A percentile compares a stretch with the other conserved stretches of the same genome.
phyloP scores from a whole-genome alignment of 1,140 invertebrate genomes.

The Dendroctonus valens region DNA sequence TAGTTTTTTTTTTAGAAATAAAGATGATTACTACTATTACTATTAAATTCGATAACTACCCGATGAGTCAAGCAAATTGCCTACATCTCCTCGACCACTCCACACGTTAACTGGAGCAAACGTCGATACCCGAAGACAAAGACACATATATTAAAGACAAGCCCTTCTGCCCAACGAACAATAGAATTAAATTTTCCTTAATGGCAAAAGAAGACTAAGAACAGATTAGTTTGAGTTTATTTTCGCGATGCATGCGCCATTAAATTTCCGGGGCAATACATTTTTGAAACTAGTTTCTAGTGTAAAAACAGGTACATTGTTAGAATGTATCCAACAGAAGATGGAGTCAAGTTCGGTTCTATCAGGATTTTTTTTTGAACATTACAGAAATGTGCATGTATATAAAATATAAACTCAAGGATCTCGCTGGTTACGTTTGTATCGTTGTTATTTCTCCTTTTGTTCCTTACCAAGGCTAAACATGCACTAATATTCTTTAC shows the following conservation, averaged over 20 bases:
- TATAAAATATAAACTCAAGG: slow-evolving; percentile 12
- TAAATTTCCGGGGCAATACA: slow-evolving; percentile 34
- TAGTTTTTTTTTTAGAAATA: no score
- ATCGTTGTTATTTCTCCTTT: slow-evolving; percentile 17
- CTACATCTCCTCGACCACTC: no score
- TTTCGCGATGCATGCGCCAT: slow-evolving; percentile 32
- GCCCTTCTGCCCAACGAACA: slow-evolving; percentile 17
- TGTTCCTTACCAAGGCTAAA: slow-evolving; percentile 22
- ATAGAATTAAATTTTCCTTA: slow-evolving; percentile 31
- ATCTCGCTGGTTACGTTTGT: slow-evolving; percentile 8
- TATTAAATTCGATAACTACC: no score
- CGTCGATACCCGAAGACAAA: slow-evolving; percentile 6
- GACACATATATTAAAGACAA: slow-evolving; percentile 24
- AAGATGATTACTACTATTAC: no score
- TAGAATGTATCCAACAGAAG: not conserved
- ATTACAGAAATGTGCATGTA: not conserved
- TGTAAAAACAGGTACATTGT: not conserved
- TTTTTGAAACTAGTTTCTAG: not conserved
- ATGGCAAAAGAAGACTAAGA: slow-evolving; percentile 32
- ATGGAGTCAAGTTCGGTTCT: not conserved
- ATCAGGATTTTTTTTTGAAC: not conserved
- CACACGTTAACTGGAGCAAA: no score
- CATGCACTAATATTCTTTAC: slow-evolving; percentile 30
- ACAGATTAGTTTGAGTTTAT: slow-evolving; percentile 29
- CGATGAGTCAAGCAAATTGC: no score